These are phyloP conservation scores for Pseudotriccus pelzelni DNA, from an alignment of 2,797 vertebrate genomes.

Conservation along the genomic window DNA sequence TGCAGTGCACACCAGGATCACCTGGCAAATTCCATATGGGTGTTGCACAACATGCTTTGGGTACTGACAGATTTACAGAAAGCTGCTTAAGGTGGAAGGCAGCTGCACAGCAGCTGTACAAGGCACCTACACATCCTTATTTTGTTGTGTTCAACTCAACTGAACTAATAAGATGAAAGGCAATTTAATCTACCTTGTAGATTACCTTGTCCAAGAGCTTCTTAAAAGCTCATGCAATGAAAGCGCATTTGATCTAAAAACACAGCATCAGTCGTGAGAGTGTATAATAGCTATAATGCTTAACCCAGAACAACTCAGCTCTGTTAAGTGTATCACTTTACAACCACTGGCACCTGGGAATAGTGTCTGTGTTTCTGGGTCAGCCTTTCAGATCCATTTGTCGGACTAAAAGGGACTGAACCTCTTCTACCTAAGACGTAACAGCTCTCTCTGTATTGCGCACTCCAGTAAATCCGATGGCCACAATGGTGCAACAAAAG, in stretches of 20 bases:
- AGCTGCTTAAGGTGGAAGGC: slow-evolving; percentile 26
- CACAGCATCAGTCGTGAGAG: background rate
- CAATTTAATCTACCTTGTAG: slow-evolving; percentile 35
- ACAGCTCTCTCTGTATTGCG: background rate
- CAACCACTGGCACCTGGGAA: background rate
- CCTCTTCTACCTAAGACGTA: background rate
- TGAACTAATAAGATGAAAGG: background rate
- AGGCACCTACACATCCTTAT: background rate
- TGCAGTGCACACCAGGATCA: background rate
- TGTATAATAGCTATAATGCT: background rate
- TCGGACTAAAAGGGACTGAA: background rate
- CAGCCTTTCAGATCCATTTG: background rate
- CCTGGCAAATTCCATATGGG: background rate
- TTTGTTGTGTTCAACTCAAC: background rate
- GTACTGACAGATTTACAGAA: slow-evolving; percentile 9
- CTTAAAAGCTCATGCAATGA: slow-evolving; percentile 16
- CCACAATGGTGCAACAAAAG: background rate
- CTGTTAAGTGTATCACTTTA: background rate
- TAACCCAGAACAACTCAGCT: background rate
- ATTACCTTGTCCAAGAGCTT: slow-evolving; percentile 13
- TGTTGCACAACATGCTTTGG: background rate
- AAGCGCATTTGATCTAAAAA: slow-evolving; percentile 31
- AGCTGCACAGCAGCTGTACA: background rate
- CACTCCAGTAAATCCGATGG: background rate
- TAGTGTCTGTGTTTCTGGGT: background rate